Evolutionary conservation across 2,113 vertebrate species (phyloP).

Genomic region (Oostethus manadensis): DNA sequence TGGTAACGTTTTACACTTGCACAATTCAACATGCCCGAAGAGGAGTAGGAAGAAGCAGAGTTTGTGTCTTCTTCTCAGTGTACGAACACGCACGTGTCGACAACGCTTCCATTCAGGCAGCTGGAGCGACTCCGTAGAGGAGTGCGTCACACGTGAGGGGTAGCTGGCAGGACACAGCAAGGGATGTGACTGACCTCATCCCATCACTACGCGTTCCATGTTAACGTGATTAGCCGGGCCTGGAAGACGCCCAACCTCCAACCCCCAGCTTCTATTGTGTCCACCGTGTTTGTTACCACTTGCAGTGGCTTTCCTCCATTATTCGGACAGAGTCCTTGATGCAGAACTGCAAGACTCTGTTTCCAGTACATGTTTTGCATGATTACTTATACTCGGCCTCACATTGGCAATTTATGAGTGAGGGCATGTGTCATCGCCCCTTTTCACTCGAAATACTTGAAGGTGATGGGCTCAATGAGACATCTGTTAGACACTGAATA

Average conservation of each 20-base stretch:
- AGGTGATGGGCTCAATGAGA: neutral
- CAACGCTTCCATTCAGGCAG: slow-evolving; percentile 45
- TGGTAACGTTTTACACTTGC: too few relatives aligned
- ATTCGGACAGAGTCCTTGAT: too few relatives aligned
- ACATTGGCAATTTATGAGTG: slow-evolving; percentile 3
- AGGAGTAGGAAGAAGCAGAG: too few relatives aligned
- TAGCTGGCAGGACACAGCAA: slow-evolving; percentile 24
- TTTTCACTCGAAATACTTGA: neutral
- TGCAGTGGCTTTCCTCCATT: neutral
- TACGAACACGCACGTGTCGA: too few relatives aligned
- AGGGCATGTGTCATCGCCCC: too few relatives aligned
- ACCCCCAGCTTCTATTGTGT: neutral
- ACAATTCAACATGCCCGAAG: too few relatives aligned
- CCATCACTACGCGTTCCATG: slow-evolving; percentile 8
- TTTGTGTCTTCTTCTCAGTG: too few relatives aligned
- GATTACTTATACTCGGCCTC: slow-evolving; percentile 16
- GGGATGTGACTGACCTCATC: slow-evolving; percentile 53
- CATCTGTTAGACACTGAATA: neutral
- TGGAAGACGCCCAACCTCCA: neutral
- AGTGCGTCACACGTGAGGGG: slow-evolving; percentile 39
- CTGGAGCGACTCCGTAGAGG: slow-evolving; percentile 18
- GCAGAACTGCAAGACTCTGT: neutral
- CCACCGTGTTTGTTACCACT: slow-evolving; percentile 2
- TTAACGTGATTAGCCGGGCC: slow-evolving; percentile 13
- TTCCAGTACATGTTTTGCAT: neutral